Evolutionary conservation across 2,888 invertebrate genomes (phyloP).

Genomic region (Sabatieria punctata): DNA sequence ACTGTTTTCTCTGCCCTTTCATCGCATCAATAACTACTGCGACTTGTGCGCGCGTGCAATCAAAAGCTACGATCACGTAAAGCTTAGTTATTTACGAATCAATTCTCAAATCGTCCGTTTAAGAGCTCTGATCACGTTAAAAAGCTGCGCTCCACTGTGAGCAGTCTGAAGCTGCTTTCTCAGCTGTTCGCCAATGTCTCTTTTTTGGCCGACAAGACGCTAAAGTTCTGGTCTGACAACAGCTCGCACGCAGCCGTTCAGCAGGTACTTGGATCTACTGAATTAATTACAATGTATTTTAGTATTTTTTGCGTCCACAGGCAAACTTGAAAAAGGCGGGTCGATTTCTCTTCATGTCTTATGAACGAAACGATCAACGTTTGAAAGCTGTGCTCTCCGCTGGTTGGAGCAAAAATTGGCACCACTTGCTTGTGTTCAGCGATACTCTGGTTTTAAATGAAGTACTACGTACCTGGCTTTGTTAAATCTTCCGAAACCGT

Average conservation of each 20-base stretch:
- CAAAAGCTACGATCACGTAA: background rate
- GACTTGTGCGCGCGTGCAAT: background rate
- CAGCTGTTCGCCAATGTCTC: background rate
- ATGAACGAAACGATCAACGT: background rate
- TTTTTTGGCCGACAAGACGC: background rate
- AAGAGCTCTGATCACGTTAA: too few species aligned
- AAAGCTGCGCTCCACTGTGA: too few species aligned
- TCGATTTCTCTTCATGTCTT: background rate
- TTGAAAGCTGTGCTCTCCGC: background rate
- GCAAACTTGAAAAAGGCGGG: background rate
- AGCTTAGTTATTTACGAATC: too few species aligned
- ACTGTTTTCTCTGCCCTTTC: constrained; percentile 6
- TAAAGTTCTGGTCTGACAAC: too few species aligned
- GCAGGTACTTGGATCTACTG: too few species aligned
- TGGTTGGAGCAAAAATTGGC: background rate
- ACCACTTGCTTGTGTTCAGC: background rate
- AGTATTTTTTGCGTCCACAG: too few species aligned
- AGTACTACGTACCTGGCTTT: background rate
- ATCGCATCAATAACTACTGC: background rate
- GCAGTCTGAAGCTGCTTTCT: too few species aligned
- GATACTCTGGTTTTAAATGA: background rate
- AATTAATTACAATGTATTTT: too few species aligned
- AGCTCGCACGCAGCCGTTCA: too few species aligned
- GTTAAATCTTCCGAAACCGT: background rate
- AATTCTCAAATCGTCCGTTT: too few species aligned